Evolutionary conservation across 2,113 vertebrate genomes (phyloP), one percentile per base, ranked within the genome.

Genomic region (Neotragus pygmaeus): DNA sequence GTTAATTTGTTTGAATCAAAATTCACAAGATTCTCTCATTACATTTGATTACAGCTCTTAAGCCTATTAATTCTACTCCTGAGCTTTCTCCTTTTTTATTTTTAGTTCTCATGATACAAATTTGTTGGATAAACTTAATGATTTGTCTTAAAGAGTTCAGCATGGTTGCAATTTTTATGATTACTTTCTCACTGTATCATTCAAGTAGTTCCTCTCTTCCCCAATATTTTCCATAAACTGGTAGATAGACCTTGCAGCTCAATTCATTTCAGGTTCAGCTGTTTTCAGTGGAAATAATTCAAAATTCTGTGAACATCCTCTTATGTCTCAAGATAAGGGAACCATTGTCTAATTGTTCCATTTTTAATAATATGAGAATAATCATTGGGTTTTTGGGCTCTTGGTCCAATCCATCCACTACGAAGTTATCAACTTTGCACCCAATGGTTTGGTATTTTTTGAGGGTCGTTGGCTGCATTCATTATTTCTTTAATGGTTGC

Each of bases 131-230:
- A 58, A 81, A 75, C 23, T 64, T 81, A 47, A 39, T 62, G 70
- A n/a, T 39, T 91, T 95, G 58, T 92, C 28, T 53, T 92, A 17
- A 88, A 66, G 49, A 93, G 23, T 81, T 45, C 17, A 89, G 43
- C 19, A 11, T 82, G 36, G 30, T 89, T 92, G 86, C 53, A 3
- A 17, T 90, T 89, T 86, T 89, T 15, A 82, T 64, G 55, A 36
- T 91, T 88, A 55, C 39, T 94, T 91, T 47, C n/a, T 82, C 27
- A 6, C 75, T 21, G 27, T 80, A 64, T 57, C 51, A 62, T 73
- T 94, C 55, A 89, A 94, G n/a, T 94, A 66, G 8, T 86, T 96
- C 39, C 51, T 91, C 27, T 94, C 10, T 82, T 95, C 27, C 39
- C 70, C 30, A 47, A 1, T 84, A 81, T 94, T 81, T 95, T 91